Conservation (phyloP, 2,113 vertebrate genomes). For the Spilogale gracilis region DNA sequence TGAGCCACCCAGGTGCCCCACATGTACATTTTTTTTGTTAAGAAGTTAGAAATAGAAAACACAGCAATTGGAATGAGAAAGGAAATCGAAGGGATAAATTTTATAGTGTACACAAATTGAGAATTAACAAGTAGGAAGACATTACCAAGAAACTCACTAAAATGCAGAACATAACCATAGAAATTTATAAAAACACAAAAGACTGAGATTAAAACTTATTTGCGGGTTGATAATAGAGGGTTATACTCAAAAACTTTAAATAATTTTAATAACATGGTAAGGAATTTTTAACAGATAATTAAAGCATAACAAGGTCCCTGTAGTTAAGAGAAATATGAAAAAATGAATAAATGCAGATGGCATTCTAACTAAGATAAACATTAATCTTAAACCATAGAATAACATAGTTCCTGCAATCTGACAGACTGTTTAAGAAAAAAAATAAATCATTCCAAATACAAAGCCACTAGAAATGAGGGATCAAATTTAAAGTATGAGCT, state of each 20-base stretch:
- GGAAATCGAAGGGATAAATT: background rate
- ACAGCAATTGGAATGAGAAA: slow-evolving; percentile 16
- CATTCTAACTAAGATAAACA: background rate
- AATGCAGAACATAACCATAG: background rate
- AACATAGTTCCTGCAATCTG: background rate
- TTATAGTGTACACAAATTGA: background rate
- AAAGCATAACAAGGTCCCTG: background rate
- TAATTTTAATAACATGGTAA: background rate
- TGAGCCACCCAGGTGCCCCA: background rate
- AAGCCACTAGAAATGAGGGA: background rate
- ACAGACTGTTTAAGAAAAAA: background rate
- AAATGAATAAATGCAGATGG: background rate
- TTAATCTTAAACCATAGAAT: slow-evolving; percentile 26
- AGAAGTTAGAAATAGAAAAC: background rate
- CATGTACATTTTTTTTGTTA: background rate
- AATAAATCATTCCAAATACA: background rate
- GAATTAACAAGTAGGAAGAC: background rate
- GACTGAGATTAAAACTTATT: background rate
- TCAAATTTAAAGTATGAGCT: slow-evolving; percentile 7
- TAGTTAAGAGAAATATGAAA: background rate
- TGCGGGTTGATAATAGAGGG: background rate
- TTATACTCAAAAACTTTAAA: slow-evolving; percentile 29
- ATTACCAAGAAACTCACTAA: background rate
- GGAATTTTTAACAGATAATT: slow-evolving; percentile 8
- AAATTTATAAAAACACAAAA: slow-evolving; percentile 23